Evolutionary conservation across 2,113 vertebrate genomes (phyloP), one percentile per base, ranked within the genome.

Genomic region (Silurus asotus): DNA sequence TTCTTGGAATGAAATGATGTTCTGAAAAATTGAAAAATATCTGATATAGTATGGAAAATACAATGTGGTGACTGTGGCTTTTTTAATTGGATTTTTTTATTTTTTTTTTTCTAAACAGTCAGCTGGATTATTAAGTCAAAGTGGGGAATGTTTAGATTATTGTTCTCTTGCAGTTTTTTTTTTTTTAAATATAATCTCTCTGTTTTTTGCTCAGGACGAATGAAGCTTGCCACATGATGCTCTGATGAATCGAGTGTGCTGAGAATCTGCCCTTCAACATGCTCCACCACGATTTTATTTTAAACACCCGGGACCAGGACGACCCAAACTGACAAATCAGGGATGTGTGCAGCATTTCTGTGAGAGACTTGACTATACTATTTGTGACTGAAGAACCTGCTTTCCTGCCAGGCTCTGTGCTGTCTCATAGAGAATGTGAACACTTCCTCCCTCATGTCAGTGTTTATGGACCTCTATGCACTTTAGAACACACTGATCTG

Each of bases 151-250:
- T n/a, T 25, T 65, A 8, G 14, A 45, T 14, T 51, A 6, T 5
- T 2, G 51, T 55, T 56, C 49, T 56, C 9, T 79, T 51, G 11
- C 10, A 67, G 25, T 10, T 11, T 58, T 25, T 69, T 10, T n/a
- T n/a, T n/a, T n/a, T n/a, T n/a, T 49, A 15, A 72, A 25, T 72
- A 11, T 1, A 17, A 70, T 51, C 58, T 83, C n/a, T 72, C 10
- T 51, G 4, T 77, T 23, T 5, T 23, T 23, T 64, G 51, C 79
- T 74, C 89, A 95, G 95, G 95, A 93, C 93, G 94, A 90, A 84
- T 94, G 89, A 95, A 95, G 90, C 81, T 95, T 79, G 92, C 92
- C 0, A 93, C 93, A 56, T 95, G 89, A 94, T 17, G 81, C 77
- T 53, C 15, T 64, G 75, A 82, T 3, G 49, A 13, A n/a, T 13